Conservation (phyloP, 2,797 vertebrate genomes). For the Odontamblyopus lacepedii region DNA sequence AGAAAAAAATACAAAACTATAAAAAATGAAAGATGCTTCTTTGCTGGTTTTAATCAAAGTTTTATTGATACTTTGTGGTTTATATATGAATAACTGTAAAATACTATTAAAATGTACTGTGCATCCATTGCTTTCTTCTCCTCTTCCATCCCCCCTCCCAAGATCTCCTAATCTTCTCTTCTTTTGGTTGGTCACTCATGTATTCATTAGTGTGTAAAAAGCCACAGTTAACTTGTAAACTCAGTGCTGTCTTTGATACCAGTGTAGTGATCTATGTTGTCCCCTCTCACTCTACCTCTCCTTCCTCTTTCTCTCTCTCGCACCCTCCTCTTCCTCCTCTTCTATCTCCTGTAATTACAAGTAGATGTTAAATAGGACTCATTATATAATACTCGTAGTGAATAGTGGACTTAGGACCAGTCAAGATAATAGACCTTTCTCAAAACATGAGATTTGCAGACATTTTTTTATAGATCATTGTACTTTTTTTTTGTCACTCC, state of each 20-base stretch:
- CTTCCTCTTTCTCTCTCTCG: constrained; percentile 63
- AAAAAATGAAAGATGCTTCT: constrained; percentile 81
- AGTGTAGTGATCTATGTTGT: constrained; percentile 85
- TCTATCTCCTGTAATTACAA: constrained; percentile 88
- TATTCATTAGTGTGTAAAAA: constrained; percentile 93
- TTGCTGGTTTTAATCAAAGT: constrained; percentile 82
- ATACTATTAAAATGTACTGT: constrained; percentile 89
- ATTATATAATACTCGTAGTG: constrained; percentile 94
- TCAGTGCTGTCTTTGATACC: constrained; percentile 94
- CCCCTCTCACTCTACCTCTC: constrained; percentile 71
- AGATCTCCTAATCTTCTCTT: constrained; percentile 61
- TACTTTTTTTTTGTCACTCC: constrained; percentile 57
- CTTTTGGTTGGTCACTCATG: constrained; percentile 88
- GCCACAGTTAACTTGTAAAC: constrained; percentile 87
- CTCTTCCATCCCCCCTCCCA: constrained; percentile 74
- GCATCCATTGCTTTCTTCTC: constrained; percentile 80
- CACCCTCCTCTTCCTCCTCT: constrained; percentile 59
- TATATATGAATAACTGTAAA: constrained; percentile 86
- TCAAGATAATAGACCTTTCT: constrained; percentile 98
- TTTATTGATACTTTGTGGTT: constrained; percentile 87
- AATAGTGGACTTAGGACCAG: constrained; percentile 96
- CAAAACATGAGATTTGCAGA: constrained; percentile 84
- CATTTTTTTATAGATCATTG: constrained; percentile 76
- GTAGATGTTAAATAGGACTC: constrained; percentile 90
- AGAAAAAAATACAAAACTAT: constrained; percentile 77